These are phyloP conservation scores for Motacilla alba DNA, from an alignment of 2,113 vertebrate species.

Conservation along the genomic window DNA sequence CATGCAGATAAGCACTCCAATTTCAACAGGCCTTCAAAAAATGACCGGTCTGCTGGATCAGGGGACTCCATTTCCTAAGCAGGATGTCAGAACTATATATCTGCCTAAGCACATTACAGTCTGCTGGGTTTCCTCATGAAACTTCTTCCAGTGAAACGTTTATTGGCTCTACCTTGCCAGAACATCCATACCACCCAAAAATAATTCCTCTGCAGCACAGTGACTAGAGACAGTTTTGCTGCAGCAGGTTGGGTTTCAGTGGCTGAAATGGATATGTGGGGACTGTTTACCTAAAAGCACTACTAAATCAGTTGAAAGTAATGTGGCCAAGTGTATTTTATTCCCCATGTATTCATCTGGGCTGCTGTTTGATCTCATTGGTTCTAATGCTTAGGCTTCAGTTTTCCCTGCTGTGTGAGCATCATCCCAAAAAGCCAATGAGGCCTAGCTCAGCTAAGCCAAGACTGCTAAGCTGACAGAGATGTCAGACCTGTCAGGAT, in stretches of 20 bases:
- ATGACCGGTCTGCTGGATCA: neutral
- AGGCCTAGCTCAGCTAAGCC: neutral
- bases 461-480: neutral
- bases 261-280: neutral
- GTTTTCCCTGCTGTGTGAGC: neutral
- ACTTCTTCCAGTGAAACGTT: neutral
- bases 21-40: slow-evolving; percentile 22
- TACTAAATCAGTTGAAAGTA: neutral
- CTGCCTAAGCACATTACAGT: neutral
- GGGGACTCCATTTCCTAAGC: neutral
- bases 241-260: neutral
- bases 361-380: neutral
- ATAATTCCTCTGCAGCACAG: neutral
- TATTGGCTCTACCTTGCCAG: neutral
- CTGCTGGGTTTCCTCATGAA: neutral
- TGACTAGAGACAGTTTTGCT: neutral
- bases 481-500: neutral
- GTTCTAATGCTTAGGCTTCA: neutral
- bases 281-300: neutral
- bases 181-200: neutral
- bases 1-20: neutral
- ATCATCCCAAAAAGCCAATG: neutral
- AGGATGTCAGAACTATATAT: neutral
- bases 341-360: neutral
- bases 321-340: neutral